A percentile compares a stretch with the other conserved stretches of the same genome.
phyloP scores from a whole-genome alignment of 2,888 invertebrate species.

The Drosophila fulvimacula region DNA sequence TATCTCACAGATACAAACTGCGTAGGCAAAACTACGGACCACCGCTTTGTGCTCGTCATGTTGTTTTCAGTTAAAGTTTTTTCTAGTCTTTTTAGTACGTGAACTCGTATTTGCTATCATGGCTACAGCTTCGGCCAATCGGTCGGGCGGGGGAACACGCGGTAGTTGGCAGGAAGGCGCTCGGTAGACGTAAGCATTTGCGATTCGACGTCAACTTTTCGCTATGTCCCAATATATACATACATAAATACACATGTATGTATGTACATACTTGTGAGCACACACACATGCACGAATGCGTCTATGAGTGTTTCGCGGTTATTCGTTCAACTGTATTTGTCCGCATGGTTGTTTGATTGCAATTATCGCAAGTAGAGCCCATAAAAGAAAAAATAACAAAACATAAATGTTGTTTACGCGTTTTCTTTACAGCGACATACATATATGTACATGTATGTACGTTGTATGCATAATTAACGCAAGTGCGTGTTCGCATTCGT shows the following conservation, averaged over 20 bases:
- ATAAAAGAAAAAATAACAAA: slow-evolving; percentile 55
- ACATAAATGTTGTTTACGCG: slow-evolving; percentile 67
- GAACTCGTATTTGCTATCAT: slow-evolving; percentile 56
- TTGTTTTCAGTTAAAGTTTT: slow-evolving; percentile 36
- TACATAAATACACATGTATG: not conserved
- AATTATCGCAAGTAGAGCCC: slow-evolving; percentile 69
- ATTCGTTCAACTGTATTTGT: slow-evolving; percentile 7
- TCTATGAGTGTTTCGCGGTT: not conserved
- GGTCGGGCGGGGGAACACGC: not conserved
- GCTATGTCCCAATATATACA: slow-evolving; percentile 3
- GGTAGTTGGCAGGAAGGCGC: slow-evolving; percentile 29
- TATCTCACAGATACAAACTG: slow-evolving; percentile 50
- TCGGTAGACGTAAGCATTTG: slow-evolving; percentile 40
- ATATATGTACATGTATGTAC: not conserved
- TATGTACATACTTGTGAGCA: not conserved
- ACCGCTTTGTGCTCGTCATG: slow-evolving; percentile 25
- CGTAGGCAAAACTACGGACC: slow-evolving; percentile 43
- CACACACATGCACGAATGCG: not conserved
- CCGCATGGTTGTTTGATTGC: slow-evolving; percentile 53
- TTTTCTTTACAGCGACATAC: slow-evolving; percentile 31
- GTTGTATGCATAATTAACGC: not conserved
- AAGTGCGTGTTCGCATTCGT: not conserved
- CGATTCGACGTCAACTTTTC: slow-evolving; percentile 29
- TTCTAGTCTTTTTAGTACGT: slow-evolving; percentile 11
- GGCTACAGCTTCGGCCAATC: slow-evolving; percentile 9